phyloP scores from a whole-genome alignment of 2,113 vertebrate genomes.

The Xenus cinereus region DNA sequence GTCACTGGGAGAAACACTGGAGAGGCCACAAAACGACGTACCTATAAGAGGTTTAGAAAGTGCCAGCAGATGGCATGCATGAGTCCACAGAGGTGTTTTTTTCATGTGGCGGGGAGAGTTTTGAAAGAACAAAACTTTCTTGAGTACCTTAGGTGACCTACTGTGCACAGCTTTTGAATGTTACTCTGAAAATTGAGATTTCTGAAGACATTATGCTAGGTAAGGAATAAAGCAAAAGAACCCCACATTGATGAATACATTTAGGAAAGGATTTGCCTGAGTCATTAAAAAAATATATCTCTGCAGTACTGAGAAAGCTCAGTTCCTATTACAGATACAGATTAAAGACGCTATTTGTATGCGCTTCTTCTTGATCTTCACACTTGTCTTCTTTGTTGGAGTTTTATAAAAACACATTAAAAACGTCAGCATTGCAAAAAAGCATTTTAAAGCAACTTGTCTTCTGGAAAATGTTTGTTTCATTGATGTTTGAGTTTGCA shows the following conservation, averaged over 20 bases:
- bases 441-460: not conserved
- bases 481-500: conserved; percentile 43
- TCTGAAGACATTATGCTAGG: not conserved
- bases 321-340: conserved; percentile 6
- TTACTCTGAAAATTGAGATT: not conserved
- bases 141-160: not conserved
- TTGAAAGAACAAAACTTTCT: not conserved
- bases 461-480: conserved; percentile 46
- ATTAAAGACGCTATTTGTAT: conserved; percentile 36
- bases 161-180: not conserved
- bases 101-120: accelerated
- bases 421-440: conserved; percentile 18
- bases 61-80: not conserved
- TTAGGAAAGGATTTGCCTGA: not conserved
- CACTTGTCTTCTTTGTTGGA: not conserved
- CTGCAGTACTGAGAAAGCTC: conserved; percentile 14
- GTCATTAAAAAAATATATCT: not conserved
- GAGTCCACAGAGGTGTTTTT: not conserved
- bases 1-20: not conserved
- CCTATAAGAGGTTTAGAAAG: not conserved
- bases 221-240: not conserved
- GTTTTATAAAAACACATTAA: conserved; percentile 15
- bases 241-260: not conserved
- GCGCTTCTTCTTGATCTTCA: conserved; percentile 12
- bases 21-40: accelerated